Evolutionary conservation across 2,888 invertebrate species (phyloP), one percentile per base, ranked within the genome.

Genomic region (Celastrina argiolus): DNA sequence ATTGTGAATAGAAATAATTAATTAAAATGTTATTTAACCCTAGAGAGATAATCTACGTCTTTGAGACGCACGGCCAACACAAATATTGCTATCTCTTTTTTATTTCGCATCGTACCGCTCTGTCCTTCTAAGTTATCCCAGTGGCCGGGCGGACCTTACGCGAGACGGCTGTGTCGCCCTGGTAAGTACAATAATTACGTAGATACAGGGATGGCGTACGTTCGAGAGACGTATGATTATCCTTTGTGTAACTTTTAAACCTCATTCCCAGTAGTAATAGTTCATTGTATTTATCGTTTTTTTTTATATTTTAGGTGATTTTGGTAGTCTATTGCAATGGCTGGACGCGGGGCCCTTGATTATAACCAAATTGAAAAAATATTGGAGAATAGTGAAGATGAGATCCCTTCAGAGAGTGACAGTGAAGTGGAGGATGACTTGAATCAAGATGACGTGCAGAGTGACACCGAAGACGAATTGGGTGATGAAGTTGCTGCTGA

Each of bases 81-180:
- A n/a, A n/a, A n/a, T n/a, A n/a, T n/a, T n/a, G n/a, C 42, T 42
- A 16, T 42, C 42, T 59, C 28, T 59, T 59, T 34, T 59, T 34
- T 59, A 59, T 34, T 59, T 59, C 59, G 59, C 59, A 59, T 59
- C 59, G 58, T 58, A 58, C 31, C 34, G 59, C 59, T 31, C 59
- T 34, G 59, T 59, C 34, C 34, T 59, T 59, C 16, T 42, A n/a
- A 7, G n/a, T 16, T 16, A 42, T 42, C 16, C 16, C 42, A 42
- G 42, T 42, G 16, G 42, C 42, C 42, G 42, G n/a, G 42, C 42
- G 28, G 28, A n/a, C n/a, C n/a, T n/a, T n/a, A n/a, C n/a, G n/a
- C n/a, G n/a, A n/a, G n/a, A n/a, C n/a, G n/a, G n/a, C n/a, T n/a
- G n/a, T n/a, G n/a, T n/a, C n/a, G n/a, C n/a, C n/a, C n/a, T n/a